phyloP scores from a whole-genome alignment of 2,113 vertebrate species.

The Cairina moschata region DNA sequence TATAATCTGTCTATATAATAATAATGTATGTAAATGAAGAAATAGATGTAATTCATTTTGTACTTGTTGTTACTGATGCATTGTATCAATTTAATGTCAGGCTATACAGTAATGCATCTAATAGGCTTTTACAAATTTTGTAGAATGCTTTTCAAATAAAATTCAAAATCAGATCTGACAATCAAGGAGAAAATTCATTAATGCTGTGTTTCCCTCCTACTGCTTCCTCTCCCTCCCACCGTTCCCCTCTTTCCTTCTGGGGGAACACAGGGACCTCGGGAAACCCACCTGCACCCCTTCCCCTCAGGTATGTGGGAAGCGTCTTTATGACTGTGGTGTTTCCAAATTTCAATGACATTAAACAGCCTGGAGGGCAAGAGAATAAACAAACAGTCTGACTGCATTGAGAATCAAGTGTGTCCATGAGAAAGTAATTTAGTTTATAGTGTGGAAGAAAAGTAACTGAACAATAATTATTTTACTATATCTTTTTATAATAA shows the following conservation, averaged over 20 bases:
- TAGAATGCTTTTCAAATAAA: not conserved
- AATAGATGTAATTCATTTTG: not conserved
- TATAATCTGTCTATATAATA: not conserved
- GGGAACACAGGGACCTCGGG: not conserved
- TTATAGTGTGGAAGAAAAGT: not conserved
- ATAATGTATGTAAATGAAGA: not conserved
- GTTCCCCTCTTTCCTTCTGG: not conserved
- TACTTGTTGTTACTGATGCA: not conserved
- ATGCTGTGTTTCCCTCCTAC: rapidly evolving
- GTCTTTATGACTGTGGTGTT: not conserved
- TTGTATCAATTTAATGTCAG: not conserved
- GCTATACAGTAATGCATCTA: not conserved
- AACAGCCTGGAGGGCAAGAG: not conserved
- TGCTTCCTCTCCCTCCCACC: not conserved
- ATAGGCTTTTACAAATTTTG: not conserved
- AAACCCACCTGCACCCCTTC: not conserved
- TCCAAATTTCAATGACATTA: not conserved
- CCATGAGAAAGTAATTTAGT: not conserved
- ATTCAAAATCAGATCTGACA: not conserved
- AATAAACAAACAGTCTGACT: not conserved
- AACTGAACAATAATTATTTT: conserved; percentile 8
- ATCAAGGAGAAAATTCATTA: not conserved
- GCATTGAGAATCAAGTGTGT: not conserved
- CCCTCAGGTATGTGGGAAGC: not conserved
- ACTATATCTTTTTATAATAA: conserved; percentile 22